These are phyloP conservation scores for Parambassis ranga DNA, from an alignment of 2,797 vertebrate genomes.

Conservation along the genomic window DNA sequence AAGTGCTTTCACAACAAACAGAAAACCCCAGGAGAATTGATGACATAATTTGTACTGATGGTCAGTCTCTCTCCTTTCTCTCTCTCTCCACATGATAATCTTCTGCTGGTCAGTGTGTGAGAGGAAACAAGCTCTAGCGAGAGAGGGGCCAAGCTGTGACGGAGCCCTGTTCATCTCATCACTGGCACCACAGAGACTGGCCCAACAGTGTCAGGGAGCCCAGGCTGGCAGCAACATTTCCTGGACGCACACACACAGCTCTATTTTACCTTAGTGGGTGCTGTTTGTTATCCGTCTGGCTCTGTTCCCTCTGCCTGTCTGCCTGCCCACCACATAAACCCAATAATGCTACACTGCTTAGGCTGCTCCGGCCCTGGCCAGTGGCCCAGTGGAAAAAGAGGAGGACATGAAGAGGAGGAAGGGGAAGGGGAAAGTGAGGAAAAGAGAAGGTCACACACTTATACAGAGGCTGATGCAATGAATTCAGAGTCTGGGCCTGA, in stretches of 20 bases:
- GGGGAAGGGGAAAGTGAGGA: slow-evolving; percentile 58
- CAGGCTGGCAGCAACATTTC: slow-evolving; percentile 70
- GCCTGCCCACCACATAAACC: slow-evolving; percentile 72
- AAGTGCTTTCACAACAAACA: slow-evolving; percentile 32
- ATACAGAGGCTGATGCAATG: slow-evolving; percentile 31
- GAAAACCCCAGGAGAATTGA: slow-evolving; percentile 34
- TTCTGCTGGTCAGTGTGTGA: slow-evolving; percentile 12
- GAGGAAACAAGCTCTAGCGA: slow-evolving; percentile 47
- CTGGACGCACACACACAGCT: slow-evolving; percentile 46
- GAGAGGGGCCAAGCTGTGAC: slow-evolving; percentile 50
- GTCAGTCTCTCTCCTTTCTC: slow-evolving; percentile 12
- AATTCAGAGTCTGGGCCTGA: slow-evolving; percentile 31
- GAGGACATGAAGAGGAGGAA: slow-evolving; percentile 52
- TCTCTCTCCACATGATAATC: slow-evolving; percentile 3
- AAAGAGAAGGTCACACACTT: slow-evolving; percentile 60
- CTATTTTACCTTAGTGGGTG: slow-evolving; percentile 72
- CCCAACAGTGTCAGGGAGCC: slow-evolving; percentile 70
- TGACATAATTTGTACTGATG: slow-evolving; percentile 32
- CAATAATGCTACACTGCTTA: slow-evolving; percentile 70
- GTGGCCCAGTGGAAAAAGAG: slow-evolving; percentile 69
- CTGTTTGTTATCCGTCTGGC: slow-evolving; percentile 76
- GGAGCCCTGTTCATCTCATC: slow-evolving; percentile 61
- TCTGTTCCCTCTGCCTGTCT: slow-evolving; percentile 70
- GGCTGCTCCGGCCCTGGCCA: slow-evolving; percentile 56
- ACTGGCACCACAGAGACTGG: slow-evolving; percentile 78